Evolutionary conservation across 2,113 vertebrate genomes (phyloP).

Genomic region (Callopanchax toddi): DNA sequence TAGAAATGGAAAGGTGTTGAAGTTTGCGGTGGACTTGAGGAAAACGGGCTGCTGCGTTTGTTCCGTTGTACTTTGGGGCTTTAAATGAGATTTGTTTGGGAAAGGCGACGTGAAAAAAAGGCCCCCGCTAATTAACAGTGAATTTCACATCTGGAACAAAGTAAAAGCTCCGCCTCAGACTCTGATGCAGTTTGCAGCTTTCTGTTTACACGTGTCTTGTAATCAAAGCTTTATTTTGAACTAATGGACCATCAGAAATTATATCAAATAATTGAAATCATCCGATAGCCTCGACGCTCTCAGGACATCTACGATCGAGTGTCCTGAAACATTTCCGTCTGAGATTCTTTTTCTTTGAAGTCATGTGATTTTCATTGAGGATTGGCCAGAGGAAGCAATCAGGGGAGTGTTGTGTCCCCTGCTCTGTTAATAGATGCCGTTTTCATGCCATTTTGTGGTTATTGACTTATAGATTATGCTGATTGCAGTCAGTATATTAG

Average conservation of each 20-base stretch:
- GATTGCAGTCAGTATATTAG: background rate
- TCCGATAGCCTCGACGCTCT: slow-evolving; percentile 51
- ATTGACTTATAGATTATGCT: slow-evolving; percentile 36
- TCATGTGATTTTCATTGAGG: slow-evolving; percentile 68
- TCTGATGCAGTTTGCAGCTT: slow-evolving; percentile 49
- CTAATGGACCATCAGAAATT: slow-evolving; percentile 81
- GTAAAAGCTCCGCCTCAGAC: slow-evolving; percentile 31
- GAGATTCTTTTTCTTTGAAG: slow-evolving; percentile 20
- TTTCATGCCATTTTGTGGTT: slow-evolving; percentile 65
- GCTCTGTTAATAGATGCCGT: slow-evolving; percentile 53
- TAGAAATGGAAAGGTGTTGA: slow-evolving; percentile 57
- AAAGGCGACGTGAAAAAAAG: slow-evolving; percentile 52
- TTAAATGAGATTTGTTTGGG: slow-evolving; percentile 44
- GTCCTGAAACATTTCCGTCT: slow-evolving; percentile 43
- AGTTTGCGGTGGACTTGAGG: slow-evolving; percentile 40
- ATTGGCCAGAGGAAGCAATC: slow-evolving; percentile 54
- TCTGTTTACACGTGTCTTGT: slow-evolving; percentile 67
- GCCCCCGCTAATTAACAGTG: slow-evolving; percentile 52
- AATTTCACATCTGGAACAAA: slow-evolving; percentile 71
- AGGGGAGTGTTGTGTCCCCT: slow-evolving; percentile 50
- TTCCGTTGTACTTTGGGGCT: slow-evolving; percentile 27
- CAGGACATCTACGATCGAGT: slow-evolving; percentile 34
- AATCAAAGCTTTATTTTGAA: slow-evolving; percentile 75
- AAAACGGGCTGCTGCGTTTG: slow-evolving; percentile 33
- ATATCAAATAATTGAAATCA: slow-evolving; percentile 76